phyloP scores from a whole-genome alignment of 2,113 vertebrate species.

The Limnothrissa miodon region DNA sequence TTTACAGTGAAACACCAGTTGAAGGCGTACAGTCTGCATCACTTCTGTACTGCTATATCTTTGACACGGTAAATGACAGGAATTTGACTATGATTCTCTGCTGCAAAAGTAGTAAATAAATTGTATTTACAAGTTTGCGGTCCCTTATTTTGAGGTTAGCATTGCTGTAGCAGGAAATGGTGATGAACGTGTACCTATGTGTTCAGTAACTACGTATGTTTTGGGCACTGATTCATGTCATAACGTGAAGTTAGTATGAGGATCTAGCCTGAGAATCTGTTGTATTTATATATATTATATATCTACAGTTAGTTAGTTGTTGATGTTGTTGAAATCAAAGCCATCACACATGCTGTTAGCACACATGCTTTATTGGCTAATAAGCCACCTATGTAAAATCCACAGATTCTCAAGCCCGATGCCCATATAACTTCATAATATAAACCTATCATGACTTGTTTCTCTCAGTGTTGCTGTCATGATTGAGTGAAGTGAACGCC shows the following conservation, averaged over 20 bases:
- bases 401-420: too few relatives aligned
- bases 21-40: not conserved
- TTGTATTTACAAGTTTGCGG: not conserved
- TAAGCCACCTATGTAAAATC: too few relatives aligned
- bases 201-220: not conserved
- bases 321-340: too few relatives aligned
- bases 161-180: not conserved
- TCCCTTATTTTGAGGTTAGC: not conserved
- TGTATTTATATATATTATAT: too few relatives aligned
- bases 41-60: not conserved
- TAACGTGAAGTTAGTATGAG: not conserved
- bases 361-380: too few relatives aligned
- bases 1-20: not conserved
- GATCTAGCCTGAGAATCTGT: not conserved
- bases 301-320: too few relatives aligned
- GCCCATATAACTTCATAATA: too few relatives aligned
- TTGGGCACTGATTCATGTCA: not conserved
- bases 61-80: not conserved
- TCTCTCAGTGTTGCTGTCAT: not conserved
- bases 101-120: not conserved
- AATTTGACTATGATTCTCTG: not conserved
- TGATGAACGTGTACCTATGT: not conserved
- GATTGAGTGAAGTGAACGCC: conserved; percentile 9
- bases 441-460: not conserved
- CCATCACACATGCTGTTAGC: too few relatives aligned